Conservation (phyloP, 2,888 invertebrate genomes). For the Xylota sylvarum region DNA sequence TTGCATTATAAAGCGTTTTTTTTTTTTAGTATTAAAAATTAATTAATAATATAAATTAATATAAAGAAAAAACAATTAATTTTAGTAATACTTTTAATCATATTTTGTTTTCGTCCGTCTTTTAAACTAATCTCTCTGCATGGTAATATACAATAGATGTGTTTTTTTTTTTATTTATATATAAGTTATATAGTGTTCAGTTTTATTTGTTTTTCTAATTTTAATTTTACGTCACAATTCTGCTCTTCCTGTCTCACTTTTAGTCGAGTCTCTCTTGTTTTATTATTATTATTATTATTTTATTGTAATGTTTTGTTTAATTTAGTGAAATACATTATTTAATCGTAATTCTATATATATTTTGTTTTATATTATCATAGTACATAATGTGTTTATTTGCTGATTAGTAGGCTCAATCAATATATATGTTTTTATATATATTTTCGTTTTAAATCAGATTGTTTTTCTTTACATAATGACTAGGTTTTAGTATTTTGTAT, state of each 20-base stretch:
- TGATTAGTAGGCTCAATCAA: constrained; percentile 63
- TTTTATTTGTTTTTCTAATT: constrained; percentile 41
- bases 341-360: constrained; percentile 39
- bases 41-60: constrained; percentile 61
- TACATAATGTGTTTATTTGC: constrained; percentile 44
- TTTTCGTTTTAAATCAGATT: constrained; percentile 7
- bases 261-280: constrained; percentile 54
- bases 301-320: constrained; percentile 18
- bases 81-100: constrained; percentile 67
- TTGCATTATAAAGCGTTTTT: constrained; percentile 73
- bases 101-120: constrained; percentile 18
- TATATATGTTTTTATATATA: constrained; percentile 19
- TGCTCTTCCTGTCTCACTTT: constrained; percentile 28
- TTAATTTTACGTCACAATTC: constrained; percentile 36
- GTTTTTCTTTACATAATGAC: constrained; percentile 50
- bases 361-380: constrained; percentile 22
- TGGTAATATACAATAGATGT: constrained; percentile 65
- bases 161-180: constrained; percentile 32
- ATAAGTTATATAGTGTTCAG: constrained; percentile 52
- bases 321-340: constrained; percentile 53
- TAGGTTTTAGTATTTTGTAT: constrained; percentile 50
- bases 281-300: constrained; percentile 19
- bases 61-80: constrained; percentile 55
- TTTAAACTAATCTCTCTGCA: constrained; percentile 44
- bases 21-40: constrained; percentile 60